Base-by-base conservation (phyloP, 2,113 vertebrate genomes). In the Morone chrysops region DNA sequence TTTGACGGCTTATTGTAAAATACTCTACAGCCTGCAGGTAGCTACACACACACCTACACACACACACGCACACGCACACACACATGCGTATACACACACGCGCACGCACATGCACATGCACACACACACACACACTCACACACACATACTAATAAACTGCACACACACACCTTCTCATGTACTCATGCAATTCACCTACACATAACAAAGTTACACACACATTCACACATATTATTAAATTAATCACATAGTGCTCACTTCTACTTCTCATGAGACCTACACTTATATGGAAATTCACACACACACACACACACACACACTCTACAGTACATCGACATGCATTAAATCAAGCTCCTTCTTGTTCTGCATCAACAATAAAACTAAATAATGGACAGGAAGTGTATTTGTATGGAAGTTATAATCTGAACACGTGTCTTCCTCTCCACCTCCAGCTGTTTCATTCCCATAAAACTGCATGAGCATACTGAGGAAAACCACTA, bases 181-280 rank as follows among this genome's bases (percentile, higher is more conserved):
- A 22, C 48, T 41, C 20, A 67, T 31, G 31, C 31, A 31, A 31
- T 31, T 31, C 31, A 31, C 31, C 16, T 8, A 45, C 3, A 36
- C 67, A 31, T 31, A 2, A 20, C 6, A 47, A 25, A 62, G 22
- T 60, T 16, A 70, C 73, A 63, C 45, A 47, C 45, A 70, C 51
- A 31, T 38, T 45, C 53, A 56, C 25, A 74, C 38, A 0, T 73
- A 47, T 63, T n/a, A 86, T 91, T 78, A 87, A 50, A 66, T 53
- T 20, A 87, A 81, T 83, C 40, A 87, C 65, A 84, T 1, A 43
- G 47, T 45, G 36, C 43, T 54, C 56, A 79, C 83, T 83, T 87
- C 82, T 80, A 36, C 56, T 53, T 53, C 47, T 56, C 22, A 78
- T n/a, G 31, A 51, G 10, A 57, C 77, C 57, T 68, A 54, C 16